Conservation (phyloP, 2,888 invertebrate species). For the Hydroisotoma schaefferi region DNA sequence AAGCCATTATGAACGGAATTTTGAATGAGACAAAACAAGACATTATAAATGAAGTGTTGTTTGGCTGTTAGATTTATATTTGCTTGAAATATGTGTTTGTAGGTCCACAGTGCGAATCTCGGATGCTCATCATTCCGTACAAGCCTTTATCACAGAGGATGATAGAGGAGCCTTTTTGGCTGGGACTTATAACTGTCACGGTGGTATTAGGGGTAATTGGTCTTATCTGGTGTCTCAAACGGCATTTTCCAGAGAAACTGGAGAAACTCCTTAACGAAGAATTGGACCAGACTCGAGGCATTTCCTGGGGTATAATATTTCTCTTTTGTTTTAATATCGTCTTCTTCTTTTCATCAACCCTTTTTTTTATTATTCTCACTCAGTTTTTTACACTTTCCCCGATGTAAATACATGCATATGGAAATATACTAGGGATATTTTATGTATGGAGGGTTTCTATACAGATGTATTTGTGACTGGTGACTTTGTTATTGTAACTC, state of each 20-base stretch:
- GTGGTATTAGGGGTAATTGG: constrained; percentile 74
- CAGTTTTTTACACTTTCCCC: no score
- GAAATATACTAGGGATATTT: no score
- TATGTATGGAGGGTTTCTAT: no score
- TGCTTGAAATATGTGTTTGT: constrained; percentile 48
- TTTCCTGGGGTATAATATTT: constrained; percentile 45
- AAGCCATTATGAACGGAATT: no score
- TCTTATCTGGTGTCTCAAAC: constrained; percentile 75
- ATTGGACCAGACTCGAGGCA: constrained; percentile 64
- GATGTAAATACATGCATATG: no score
- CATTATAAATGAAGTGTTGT: neutral
- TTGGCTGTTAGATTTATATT: neutral
- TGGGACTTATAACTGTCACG: constrained; percentile 79
- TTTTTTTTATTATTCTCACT: no score
- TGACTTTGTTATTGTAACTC: no score
- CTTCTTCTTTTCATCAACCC: neutral
- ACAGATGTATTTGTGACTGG: no score
- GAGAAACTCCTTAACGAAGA: constrained; percentile 78
- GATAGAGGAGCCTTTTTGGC: constrained; percentile 84
- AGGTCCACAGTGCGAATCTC: constrained; percentile 64
- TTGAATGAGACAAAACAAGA: neutral
- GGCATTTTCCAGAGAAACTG: constrained; percentile 81
- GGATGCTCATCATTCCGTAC: constrained; percentile 66
- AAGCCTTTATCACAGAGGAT: constrained; percentile 73
- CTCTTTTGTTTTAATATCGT: neutral